These are phyloP conservation scores for Taeniopygia guttata DNA, from an alignment of 2,797 vertebrate species.

Conservation along the genomic window DNA sequence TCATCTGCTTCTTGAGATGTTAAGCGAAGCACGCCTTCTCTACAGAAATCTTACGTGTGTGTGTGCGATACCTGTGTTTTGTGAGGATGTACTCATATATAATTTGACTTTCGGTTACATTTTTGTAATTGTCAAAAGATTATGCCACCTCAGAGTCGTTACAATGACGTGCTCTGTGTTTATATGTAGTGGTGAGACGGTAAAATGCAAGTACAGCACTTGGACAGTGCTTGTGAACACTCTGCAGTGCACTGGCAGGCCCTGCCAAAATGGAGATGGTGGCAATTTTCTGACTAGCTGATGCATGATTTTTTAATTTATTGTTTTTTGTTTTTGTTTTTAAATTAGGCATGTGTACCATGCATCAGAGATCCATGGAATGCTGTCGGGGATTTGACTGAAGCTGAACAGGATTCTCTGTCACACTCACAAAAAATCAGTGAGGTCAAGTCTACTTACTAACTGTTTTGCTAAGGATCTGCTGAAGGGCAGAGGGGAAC, in stretches of 20 bases:
- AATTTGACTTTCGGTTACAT: not conserved
- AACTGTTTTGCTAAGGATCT: not conserved
- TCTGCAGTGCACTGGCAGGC: not conserved
- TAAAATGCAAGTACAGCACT: not conserved
- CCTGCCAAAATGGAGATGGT: not conserved
- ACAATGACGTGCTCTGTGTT: not conserved
- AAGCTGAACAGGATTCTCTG: not conserved
- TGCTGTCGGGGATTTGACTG: not conserved
- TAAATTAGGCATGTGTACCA: not conserved
- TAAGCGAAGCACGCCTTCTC: accelerated
- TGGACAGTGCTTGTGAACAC: accelerated
- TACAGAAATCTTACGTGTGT: accelerated
- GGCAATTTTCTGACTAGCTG: not conserved
- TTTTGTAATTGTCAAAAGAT: not conserved
- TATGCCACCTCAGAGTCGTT: not conserved
- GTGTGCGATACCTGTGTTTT: accelerated
- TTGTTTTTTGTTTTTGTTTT: too few relatives aligned
- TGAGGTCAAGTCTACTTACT: too few relatives aligned
- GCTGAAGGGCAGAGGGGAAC: not conserved
- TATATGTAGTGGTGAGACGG: not conserved
- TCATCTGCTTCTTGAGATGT: not conserved
- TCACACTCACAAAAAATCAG: not conserved
- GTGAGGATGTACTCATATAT: not conserved
- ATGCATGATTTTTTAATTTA: accelerated
- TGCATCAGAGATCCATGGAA: not conserved